Evolutionary conservation across 2,113 vertebrate genomes (phyloP).

Genomic region (Sylvicapra grimmia): DNA sequence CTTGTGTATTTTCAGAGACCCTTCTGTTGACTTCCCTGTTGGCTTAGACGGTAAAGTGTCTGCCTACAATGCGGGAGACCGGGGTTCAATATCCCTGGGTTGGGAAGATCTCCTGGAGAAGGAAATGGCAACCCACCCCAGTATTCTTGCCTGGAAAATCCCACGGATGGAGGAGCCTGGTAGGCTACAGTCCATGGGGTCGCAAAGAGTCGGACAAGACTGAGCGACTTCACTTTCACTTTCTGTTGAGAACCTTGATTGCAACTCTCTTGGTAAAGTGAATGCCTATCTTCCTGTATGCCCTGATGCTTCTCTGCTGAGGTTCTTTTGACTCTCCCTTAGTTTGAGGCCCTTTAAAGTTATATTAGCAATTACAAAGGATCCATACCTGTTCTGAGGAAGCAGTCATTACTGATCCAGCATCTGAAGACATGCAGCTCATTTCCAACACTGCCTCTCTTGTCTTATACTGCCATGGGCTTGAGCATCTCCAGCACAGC

Average conservation of each 20-base stretch:
- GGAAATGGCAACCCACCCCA: no score
- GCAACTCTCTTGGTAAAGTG: neutral
- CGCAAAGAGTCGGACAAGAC: no score
- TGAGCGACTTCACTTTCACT: no score
- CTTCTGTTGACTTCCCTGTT: neutral
- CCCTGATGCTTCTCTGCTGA: neutral
- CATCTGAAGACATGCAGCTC: neutral
- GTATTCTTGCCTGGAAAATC: no score
- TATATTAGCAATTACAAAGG: neutral
- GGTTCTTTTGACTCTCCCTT: neutral
- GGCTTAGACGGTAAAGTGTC: no score
- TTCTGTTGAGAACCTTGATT: slow-evolving; percentile 1
- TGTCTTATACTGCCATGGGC: neutral
- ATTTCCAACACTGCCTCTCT: neutral
- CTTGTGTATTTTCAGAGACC: neutral
- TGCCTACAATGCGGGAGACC: no score
- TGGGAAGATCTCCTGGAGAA: no score
- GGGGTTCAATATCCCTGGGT: no score
- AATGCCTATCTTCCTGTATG: neutral
- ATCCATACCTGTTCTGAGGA: neutral
- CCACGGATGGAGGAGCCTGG: no score
- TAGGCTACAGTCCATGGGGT: no score
- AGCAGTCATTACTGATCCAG: neutral
- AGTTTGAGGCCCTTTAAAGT: slow-evolving; percentile 7
- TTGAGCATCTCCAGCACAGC: neutral